phyloP scores from a whole-genome alignment of 2,888 invertebrate genomes.

The Camptogramma bilineatum region DNA sequence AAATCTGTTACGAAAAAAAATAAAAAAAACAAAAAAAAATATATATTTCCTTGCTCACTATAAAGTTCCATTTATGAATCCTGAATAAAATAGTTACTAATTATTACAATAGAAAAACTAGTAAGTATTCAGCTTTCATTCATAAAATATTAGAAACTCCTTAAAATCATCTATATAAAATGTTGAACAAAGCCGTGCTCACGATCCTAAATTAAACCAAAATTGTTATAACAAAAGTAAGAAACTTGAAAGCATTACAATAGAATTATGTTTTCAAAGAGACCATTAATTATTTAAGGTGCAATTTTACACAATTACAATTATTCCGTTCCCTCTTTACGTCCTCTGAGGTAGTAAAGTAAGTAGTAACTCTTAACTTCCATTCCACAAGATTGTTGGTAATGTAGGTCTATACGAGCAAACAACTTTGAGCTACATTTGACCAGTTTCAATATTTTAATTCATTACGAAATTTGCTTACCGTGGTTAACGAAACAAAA shows the following conservation, averaged over 20 bases:
- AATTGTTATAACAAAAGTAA: conserved; percentile 6
- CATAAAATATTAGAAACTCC: neutral
- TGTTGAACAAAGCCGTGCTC: neutral
- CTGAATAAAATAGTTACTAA: no score
- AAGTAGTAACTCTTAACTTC: conserved; percentile 27
- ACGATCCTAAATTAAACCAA: conserved; percentile 1
- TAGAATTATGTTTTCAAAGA: conserved; percentile 23
- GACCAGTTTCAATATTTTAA: no score
- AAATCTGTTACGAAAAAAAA: no score
- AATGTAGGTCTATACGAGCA: conserved; percentile 10
- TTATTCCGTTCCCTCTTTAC: conserved; percentile 25
- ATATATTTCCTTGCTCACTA: no score
- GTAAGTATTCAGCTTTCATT: neutral
- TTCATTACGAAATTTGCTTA: no score
- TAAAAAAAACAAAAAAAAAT: neutral
- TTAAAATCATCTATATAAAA: neutral
- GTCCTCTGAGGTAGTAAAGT: conserved; percentile 26
- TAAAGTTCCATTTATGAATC: no score
- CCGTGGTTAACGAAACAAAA: no score
- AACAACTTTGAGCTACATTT: neutral
- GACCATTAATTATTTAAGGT: conserved; percentile 26
- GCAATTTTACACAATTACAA: conserved; percentile 30
- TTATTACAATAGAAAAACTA: neutral
- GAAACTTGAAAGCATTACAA: conserved; percentile 22
- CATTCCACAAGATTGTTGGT: conserved; percentile 14